These are phyloP conservation scores for Rhingia rostrata DNA, from an alignment of 2,888 invertebrate genomes.

Conservation along the genomic window DNA sequence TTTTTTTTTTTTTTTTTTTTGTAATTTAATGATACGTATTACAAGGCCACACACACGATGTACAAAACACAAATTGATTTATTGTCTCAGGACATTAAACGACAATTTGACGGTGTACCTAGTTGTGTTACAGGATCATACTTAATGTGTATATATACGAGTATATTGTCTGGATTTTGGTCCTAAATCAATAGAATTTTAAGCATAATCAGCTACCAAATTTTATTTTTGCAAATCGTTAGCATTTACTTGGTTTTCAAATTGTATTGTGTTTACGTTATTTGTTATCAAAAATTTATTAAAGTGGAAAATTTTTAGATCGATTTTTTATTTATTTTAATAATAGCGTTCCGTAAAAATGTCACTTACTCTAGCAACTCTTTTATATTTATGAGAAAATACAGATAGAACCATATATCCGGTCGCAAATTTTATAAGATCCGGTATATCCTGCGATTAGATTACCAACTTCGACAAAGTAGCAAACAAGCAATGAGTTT, in stretches of 20 bases:
- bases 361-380: no score
- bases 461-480: no score
- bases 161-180: not conserved
- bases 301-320: no score
- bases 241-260: not conserved
- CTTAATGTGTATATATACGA: slow-evolving; percentile 13
- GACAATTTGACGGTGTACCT: slow-evolving; percentile 27
- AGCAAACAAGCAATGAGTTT: no score
- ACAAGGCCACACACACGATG: not conserved
- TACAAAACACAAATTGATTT: slow-evolving; percentile 29
- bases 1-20: slow-evolving; percentile 15
- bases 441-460: no score
- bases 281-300: no score
- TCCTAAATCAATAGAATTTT: slow-evolving; percentile 12
- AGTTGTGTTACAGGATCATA: not conserved
- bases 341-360: no score
- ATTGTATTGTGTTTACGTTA: not conserved
- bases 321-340: no score
- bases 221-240: not conserved
- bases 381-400: no score
- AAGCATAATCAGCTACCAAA: not conserved
- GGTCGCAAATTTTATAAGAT: no score
- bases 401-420: no score
- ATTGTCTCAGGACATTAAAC: slow-evolving; percentile 48
- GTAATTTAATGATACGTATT: slow-evolving; percentile 22